Evolutionary conservation across 2,888 invertebrate genomes (phyloP).

Genomic region (Hermodice carunculata): DNA sequence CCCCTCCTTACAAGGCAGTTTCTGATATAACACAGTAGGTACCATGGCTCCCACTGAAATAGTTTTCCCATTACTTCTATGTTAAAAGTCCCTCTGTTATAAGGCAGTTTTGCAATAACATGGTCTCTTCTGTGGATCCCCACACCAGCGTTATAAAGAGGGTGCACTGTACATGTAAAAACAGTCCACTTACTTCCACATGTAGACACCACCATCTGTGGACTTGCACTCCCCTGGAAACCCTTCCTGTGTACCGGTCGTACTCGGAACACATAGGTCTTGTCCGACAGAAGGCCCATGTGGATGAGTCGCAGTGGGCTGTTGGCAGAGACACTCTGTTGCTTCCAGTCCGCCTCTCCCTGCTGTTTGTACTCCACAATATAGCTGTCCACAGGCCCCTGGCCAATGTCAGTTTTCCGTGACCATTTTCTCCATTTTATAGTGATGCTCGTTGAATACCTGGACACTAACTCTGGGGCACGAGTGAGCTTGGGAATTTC

Average conservation of each 20-base stretch:
- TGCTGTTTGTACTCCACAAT: conserved; percentile 29
- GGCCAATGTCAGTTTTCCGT: conserved; percentile 28
- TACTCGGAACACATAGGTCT: conserved; percentile 31
- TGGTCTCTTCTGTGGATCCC: no score
- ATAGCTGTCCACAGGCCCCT: conserved; percentile 37
- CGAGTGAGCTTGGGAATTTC: conserved; percentile 33
- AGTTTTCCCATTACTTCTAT: no score
- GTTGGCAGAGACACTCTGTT: background rate
- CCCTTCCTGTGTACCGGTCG: conserved; percentile 32
- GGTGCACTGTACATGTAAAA: no score
- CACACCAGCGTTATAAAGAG: no score
- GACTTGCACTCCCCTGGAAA: conserved; percentile 27
- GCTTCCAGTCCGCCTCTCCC: background rate
- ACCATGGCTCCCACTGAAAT: no score
- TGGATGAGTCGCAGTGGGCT: background rate
- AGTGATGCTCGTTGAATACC: conserved; percentile 25
- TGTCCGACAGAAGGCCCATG: conserved; percentile 6
- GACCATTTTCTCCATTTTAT: conserved; percentile 35
- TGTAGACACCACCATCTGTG: conserved; percentile 23
- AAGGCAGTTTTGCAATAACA: no score
- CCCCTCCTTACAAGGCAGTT: no score
- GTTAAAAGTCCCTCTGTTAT: no score
- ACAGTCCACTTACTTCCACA: conserved; percentile 34
- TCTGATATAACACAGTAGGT: no score
- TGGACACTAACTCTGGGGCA: conserved; percentile 14